Base-by-base conservation (phyloP, 2,797 vertebrate species). In the Poeciliopsis infans region DNA sequence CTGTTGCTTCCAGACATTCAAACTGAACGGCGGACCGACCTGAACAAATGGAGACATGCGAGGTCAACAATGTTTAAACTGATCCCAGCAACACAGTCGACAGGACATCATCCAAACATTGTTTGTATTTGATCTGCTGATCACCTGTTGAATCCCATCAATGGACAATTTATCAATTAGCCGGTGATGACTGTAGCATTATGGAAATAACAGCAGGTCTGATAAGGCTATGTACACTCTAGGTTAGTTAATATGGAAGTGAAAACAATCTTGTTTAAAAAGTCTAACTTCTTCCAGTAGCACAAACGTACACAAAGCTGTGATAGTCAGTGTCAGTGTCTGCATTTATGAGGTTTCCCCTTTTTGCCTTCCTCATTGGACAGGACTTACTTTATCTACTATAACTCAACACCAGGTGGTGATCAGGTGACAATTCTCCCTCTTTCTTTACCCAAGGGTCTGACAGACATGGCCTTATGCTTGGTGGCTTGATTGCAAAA, bases 21-120 rank as follows among this genome's bases (percentile, higher is more conserved):
- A 99, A 98, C 73, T 83, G 83, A 57, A 97, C 75, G 2, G 74
- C 83, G 43, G 89, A 91, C 1, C 31, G 1, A 5, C 92, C 92
- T 93, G 77, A 16, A 73, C 43, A 69, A 31, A 70, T 36, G 28
- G 4, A n/a, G 33, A 39, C 41, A 16, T 8, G 1, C n/a, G 46
- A 71, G 31, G 4, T 25, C 61, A 46, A 31, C 51, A 28, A 4
- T 0, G 16, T 68, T 64, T 64, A 36, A 33, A 36, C 59, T 39
- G 36, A 66, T 39, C 7, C 18, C 39, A 23, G 3, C 61, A 66
- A 20, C 7, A 33, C 16, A 64, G 23, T 25, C 25, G 36, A 68
- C 5, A 13, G n/a, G 39, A 43, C 8, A 39, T 41, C 2, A 43
- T 7, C 39, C 39, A 66, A 20, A 36, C 16, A 33, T 6, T 68